These are phyloP conservation scores for Poliocrania exsul DNA, from an alignment of 2,797 vertebrate species.

Conservation along the genomic window DNA sequence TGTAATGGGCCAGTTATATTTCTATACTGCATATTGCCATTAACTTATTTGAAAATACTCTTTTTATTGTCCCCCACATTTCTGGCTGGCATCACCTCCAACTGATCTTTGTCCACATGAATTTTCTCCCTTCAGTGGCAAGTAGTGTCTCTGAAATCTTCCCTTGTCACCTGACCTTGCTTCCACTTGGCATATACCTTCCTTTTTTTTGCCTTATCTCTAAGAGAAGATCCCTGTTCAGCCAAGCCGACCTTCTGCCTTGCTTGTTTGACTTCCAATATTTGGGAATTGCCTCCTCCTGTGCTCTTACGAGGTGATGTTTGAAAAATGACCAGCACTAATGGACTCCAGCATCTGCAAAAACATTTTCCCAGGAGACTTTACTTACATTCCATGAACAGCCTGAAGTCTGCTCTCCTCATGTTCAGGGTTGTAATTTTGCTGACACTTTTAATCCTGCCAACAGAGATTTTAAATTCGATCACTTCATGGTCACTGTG, in stretches of 20 bases:
- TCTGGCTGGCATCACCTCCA: not conserved
- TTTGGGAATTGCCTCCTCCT: not conserved
- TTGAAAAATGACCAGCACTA: not conserved
- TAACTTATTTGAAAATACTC: not conserved
- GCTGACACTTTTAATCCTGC: not conserved
- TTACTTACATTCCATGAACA: not conserved
- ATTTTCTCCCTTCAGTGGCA: too few relatives aligned
- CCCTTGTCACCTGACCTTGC: too few relatives aligned
- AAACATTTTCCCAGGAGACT: not conserved
- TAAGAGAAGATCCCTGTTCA: not conserved
- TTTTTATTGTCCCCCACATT: not conserved
- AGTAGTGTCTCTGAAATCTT: too few relatives aligned
- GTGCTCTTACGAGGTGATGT: not conserved
- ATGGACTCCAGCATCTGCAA: not conserved
- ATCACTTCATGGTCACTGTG: not conserved
- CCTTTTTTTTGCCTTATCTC: too few relatives aligned
- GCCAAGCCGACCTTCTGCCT: not conserved
- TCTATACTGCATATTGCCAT: too few relatives aligned
- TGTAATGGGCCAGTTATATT: not conserved
- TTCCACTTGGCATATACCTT: too few relatives aligned
- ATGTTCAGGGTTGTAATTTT: not conserved
- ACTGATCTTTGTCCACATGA: too few relatives aligned
- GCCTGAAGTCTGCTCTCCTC: not conserved
- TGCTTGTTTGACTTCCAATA: not conserved
- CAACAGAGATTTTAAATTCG: not conserved